Conservation (phyloP, 1,140 invertebrate genomes). For the Armadillidium nasatum region DNA sequence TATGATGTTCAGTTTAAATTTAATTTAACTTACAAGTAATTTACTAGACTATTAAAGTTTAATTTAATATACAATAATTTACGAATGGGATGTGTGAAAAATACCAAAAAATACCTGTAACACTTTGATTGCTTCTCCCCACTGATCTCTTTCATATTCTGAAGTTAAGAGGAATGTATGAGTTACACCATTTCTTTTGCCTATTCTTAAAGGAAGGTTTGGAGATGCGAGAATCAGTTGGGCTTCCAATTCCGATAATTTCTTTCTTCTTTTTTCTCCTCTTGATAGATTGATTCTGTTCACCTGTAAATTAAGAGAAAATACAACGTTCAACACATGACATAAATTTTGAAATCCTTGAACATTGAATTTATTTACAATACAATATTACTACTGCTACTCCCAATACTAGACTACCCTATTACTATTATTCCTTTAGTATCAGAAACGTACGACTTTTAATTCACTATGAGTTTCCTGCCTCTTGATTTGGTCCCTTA, state of each 20-base stretch:
- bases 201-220: conserved; percentile 70
- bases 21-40: too few relatives aligned
- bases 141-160: conserved; percentile 86
- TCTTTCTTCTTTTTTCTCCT: conserved; percentile 80
- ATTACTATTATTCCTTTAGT: too few relatives aligned
- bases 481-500: conserved; percentile 73
- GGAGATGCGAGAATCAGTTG: conserved; percentile 84
- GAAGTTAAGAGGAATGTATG: conserved; percentile 87
- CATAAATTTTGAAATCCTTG: too few relatives aligned
- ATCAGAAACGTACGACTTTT: conserved; percentile 30
- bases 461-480: conserved; percentile 51
- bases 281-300: conserved; percentile 51
- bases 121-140: conserved; percentile 83
- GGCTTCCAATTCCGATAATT: conserved; percentile 79
- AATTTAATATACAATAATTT: too few relatives aligned
- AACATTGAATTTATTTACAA: neutral
- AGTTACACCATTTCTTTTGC: conserved; percentile 56
- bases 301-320: conserved; percentile 16
- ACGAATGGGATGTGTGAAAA: neutral
- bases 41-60: too few relatives aligned
- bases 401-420: neutral
- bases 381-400: neutral
- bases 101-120: conserved; percentile 55
- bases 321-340: neutral
- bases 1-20: too few relatives aligned